Evolutionary conservation across 37 sponge, comb jelly and placozoan species (phyloP).

Genomic region (Bolinopsis microptera): DNA sequence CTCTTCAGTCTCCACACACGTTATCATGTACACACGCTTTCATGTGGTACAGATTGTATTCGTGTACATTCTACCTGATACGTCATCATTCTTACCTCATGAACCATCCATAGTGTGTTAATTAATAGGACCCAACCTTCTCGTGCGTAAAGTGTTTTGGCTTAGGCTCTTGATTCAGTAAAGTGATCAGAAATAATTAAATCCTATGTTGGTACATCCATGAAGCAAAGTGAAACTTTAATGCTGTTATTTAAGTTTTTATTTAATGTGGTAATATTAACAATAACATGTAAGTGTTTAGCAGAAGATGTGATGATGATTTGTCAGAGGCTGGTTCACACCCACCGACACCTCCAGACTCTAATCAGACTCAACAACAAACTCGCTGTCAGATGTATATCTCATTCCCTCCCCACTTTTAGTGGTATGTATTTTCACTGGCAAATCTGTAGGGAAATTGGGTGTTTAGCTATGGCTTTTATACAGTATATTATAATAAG

Average conservation of each 20-base stretch:
- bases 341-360: neutral
- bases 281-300: too few relatives aligned
- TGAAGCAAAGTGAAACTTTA: too few relatives aligned
- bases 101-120: too few relatives aligned
- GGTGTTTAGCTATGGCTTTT: too few relatives aligned
- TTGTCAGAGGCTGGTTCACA: neutral
- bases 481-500: too few relatives aligned
- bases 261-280: too few relatives aligned
- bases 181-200: neutral
- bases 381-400: neutral
- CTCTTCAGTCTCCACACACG: too few relatives aligned
- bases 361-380: neutral
- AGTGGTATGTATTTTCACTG: neutral
- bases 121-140: too few relatives aligned
- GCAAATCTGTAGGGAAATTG: too few relatives aligned
- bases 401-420: neutral
- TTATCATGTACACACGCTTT: neutral
- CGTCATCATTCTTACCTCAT: neutral
- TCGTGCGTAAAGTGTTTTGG: too few relatives aligned
- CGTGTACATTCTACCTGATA: neutral
- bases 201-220: neutral
- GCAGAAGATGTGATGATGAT: neutral
- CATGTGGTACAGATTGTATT: neutral
- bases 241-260: too few relatives aligned
- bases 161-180: too few relatives aligned